Evolutionary conservation across 2,797 vertebrate genomes (phyloP).

Genomic region (Phalanger gymnotis): DNA sequence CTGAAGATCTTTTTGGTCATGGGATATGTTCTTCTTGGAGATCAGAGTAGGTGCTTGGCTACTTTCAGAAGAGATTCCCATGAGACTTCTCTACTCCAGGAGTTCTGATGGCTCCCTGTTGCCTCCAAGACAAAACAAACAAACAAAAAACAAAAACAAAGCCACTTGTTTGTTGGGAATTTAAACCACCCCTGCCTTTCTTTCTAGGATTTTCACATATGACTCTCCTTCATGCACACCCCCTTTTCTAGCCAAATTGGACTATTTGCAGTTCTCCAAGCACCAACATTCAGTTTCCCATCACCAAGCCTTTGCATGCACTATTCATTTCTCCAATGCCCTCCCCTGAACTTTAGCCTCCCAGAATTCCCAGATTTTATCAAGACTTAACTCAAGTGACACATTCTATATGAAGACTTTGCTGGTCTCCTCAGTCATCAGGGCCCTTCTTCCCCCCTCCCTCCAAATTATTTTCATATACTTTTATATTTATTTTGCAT

Average conservation of each 20-base stretch:
- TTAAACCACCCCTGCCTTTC: background rate
- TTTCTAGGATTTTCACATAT: background rate
- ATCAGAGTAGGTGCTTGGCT: constrained; percentile 15
- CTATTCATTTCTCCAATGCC: background rate
- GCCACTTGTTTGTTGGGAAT: background rate
- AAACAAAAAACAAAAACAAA: background rate
- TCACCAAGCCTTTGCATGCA: background rate
- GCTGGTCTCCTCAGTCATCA: background rate
- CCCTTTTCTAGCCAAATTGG: background rate
- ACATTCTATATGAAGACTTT: background rate
- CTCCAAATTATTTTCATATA: background rate
- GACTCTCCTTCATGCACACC: background rate
- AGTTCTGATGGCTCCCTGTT: background rate
- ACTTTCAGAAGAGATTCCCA: constrained; percentile 31
- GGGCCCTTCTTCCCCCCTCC: background rate
- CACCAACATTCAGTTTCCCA: background rate
- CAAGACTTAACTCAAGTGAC: background rate
- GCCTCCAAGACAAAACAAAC: background rate
- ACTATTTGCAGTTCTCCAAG: background rate
- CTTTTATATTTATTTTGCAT: background rate
- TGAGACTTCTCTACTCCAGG: background rate
- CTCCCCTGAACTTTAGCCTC: background rate
- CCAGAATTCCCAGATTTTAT: background rate
- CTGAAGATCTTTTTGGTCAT: constrained; percentile 37
- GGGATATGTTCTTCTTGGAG: background rate